A percentile compares a stretch with the other conserved stretches of the same genome.
These are phyloP conservation scores for Carcharodon carcharias DNA, from an alignment of 2,797 vertebrate genomes.

Conservation along the genomic window DNA sequence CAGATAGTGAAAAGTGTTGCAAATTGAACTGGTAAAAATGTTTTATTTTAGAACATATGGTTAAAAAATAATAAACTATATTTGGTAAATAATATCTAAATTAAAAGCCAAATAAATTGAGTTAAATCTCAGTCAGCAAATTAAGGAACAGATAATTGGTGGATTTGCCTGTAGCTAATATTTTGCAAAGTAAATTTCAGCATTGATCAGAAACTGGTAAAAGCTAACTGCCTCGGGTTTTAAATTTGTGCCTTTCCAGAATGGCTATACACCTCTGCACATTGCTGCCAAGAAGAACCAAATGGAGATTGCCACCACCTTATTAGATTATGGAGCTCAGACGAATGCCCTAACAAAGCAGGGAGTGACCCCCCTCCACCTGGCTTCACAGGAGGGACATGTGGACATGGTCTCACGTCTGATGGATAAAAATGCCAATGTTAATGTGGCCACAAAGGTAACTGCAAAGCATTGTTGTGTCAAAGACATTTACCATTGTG, in stretches of 20 bases:
- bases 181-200: background rate
- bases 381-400: slow-evolving; percentile 91
- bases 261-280: slow-evolving; percentile 94
- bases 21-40: background rate
- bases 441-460: slow-evolving; percentile 86
- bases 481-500: background rate
- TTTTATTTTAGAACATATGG: background rate
- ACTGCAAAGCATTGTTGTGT: background rate
- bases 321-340: slow-evolving; percentile 78
- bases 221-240: background rate
- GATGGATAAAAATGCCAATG: slow-evolving; percentile 73
- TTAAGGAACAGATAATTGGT: background rate
- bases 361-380: slow-evolving; percentile 83
- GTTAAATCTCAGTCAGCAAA: background rate
- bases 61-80: background rate
- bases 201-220: background rate
- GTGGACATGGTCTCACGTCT: slow-evolving; percentile 78
- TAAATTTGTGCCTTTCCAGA: slow-evolving; percentile 56
- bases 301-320: slow-evolving; percentile 85
- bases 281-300: slow-evolving; percentile 97
- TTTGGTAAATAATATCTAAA: background rate
- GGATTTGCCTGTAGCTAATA: background rate
- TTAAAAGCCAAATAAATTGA: background rate
- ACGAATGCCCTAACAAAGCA: slow-evolving; percentile 89
- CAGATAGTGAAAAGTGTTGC: background rate